Conservation (phyloP, 1,140 invertebrate species). For the Ridgeia piscesae region DNA sequence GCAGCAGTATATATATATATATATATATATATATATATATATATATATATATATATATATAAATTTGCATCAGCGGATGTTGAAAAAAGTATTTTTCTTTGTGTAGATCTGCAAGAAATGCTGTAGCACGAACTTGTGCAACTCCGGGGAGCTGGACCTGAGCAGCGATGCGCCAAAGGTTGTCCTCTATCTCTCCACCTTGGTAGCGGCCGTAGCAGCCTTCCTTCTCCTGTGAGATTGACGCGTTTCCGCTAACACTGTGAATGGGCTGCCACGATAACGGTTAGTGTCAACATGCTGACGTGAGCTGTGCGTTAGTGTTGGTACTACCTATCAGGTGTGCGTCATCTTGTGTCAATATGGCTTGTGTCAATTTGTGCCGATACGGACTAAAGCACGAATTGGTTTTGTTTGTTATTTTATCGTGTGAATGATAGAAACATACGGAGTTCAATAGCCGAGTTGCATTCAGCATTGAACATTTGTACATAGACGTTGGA, state of each 20-base stretch:
- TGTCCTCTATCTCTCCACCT: background rate
- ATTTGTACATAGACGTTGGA: background rate
- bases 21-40: no score
- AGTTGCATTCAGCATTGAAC: background rate
- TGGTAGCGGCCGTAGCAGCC: background rate
- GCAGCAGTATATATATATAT: no score
- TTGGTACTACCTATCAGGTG: background rate
- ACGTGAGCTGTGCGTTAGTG: background rate
- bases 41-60: no score
- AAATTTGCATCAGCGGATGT: background rate
- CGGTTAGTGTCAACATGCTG: no score
- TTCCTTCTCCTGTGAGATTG: background rate
- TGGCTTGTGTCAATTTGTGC: background rate
- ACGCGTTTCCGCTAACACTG: background rate
- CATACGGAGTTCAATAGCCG: background rate
- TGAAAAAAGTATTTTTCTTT: background rate
- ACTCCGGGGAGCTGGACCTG: background rate
- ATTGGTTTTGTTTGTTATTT: background rate
- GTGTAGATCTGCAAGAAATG: background rate
- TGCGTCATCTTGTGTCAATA: background rate
- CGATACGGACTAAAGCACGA: background rate
- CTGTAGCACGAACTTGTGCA: background rate
- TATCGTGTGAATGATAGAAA: background rate
- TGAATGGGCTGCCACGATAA: background rate
- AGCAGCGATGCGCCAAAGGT: background rate